Conservation (phyloP, 2,888 invertebrate genomes). For the Aphrophora alni region DNA sequence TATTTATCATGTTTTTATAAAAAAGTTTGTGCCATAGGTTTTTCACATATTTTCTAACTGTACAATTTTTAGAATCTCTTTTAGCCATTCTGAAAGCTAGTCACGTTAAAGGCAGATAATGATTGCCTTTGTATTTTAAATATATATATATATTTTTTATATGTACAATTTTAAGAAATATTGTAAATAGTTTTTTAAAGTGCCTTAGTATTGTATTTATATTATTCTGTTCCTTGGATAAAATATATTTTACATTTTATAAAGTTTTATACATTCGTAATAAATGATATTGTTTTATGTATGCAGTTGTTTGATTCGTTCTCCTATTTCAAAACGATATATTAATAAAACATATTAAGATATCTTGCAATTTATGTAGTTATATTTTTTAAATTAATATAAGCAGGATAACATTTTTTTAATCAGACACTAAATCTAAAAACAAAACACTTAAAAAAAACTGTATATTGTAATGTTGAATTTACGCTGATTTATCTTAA, state of each 20-base stretch:
- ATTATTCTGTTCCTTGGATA: constrained; percentile 47
- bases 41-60: neutral
- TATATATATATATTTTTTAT: constrained; percentile 29
- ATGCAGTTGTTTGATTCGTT: no score
- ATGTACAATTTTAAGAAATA: constrained; percentile 10
- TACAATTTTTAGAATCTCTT: constrained; percentile 11
- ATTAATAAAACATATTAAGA: no score
- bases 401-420: no score
- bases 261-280: constrained; percentile 43
- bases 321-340: no score
- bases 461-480: no score
- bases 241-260: constrained; percentile 43
- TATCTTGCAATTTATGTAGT: no score
- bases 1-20: no score
- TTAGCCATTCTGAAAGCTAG: constrained; percentile 49
- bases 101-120: constrained; percentile 36
- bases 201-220: constrained; percentile 48
- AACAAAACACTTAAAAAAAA: no score
- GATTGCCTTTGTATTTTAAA: constrained; percentile 30
- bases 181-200: constrained; percentile 40
- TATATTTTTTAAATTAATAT: no score
- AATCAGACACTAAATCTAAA: no score
- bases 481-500: no score
- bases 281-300: constrained; percentile 34
- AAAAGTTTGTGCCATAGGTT: neutral